phyloP scores from a whole-genome alignment of 2,797 vertebrate genomes.

The Sphaeramia orbicularis region DNA sequence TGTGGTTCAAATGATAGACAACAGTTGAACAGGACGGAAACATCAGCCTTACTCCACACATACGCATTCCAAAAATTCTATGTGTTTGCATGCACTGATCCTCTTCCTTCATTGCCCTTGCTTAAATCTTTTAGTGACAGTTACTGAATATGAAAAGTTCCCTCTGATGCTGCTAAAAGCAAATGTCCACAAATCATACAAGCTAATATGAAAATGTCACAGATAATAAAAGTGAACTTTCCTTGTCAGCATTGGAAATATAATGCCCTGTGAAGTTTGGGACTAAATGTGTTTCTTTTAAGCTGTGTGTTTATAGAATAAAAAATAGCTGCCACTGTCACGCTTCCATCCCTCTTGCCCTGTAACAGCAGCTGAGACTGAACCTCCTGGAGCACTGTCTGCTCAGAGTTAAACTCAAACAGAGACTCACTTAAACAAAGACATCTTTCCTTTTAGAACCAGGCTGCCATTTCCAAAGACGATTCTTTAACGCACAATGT shows the following conservation, averaged over 20 bases:
- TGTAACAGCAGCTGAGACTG: neutral
- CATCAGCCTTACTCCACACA: too few species aligned
- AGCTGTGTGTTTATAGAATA: neutral
- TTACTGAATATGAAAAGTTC: too few species aligned
- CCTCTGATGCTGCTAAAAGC: too few species aligned
- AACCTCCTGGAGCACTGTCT: conserved; percentile 30
- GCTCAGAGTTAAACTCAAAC: conserved; percentile 34
- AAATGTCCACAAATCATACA: too few species aligned
- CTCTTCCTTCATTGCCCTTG: neutral
- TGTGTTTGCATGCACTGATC: neutral
- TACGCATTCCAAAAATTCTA: neutral
- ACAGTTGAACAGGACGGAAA: too few species aligned
- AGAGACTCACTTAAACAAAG: conserved; percentile 50
- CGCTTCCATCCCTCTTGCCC: neutral
- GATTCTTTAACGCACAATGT: conserved; percentile 33
- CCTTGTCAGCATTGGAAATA: neutral
- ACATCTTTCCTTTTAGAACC: conserved; percentile 36
- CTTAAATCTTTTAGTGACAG: neutral
- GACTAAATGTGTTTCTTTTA: conserved; percentile 2
- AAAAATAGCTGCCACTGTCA: neutral
- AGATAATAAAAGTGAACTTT: neutral
- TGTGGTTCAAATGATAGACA: too few species aligned
- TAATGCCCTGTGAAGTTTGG: conserved; percentile 1
- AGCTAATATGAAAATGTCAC: too few species aligned
- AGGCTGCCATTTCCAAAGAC: conserved; percentile 35